Base-by-base conservation (phyloP, 2,888 invertebrate species). In the Morpho achilles region DNA sequence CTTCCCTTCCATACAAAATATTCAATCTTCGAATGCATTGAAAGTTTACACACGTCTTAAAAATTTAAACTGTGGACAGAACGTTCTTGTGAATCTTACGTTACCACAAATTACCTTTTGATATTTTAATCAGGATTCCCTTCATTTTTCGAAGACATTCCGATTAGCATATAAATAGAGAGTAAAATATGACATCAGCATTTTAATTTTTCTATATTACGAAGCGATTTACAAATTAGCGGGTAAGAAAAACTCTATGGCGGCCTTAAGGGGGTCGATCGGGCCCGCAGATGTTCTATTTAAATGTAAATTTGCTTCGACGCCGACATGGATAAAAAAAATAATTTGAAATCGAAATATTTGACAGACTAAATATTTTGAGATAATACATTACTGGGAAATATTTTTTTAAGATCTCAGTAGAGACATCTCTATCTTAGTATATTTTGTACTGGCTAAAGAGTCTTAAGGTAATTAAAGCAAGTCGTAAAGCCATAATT, bases 171-270 rank as follows among this genome's bases (percentile, higher is more conserved):
- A 87, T 88, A 90, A 90, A 90, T 89, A 79, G 89, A 74, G 74
- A 74, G 77, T 82, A 83, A 87, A 88, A 87, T 88, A 88, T 88
- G 88, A 87, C 88, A 88, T 90, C 89, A 88, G 88, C 89, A 89
- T 90, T 89, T 88, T 87, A 90, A 90, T 89, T 88, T 88, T 85
- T 79, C 83, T 77, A 90, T 89, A 89, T 89, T 87, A 89, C 87
- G 84, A 73, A 82, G 76, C 86, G 88, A 89, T 90, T 89, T 89
- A 86, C 87, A 89, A 90, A 90, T 89, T 90, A 90, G 87, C 87
- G 82, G 80, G 82, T 84, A 87, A 90, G 89, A 87, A 89, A 87
- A 88, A 85, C 76, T 83, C 76, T 70, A 72, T 76, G 75, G 77
- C 80, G 79, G 77, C 79, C 83, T 86, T 82, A 74, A 84, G 87